Percentiles rank a stretch among this genome's conserved stretches.
Conservation (phyloP, 2,797 vertebrate species). For the Clamator glandarius region DNA sequence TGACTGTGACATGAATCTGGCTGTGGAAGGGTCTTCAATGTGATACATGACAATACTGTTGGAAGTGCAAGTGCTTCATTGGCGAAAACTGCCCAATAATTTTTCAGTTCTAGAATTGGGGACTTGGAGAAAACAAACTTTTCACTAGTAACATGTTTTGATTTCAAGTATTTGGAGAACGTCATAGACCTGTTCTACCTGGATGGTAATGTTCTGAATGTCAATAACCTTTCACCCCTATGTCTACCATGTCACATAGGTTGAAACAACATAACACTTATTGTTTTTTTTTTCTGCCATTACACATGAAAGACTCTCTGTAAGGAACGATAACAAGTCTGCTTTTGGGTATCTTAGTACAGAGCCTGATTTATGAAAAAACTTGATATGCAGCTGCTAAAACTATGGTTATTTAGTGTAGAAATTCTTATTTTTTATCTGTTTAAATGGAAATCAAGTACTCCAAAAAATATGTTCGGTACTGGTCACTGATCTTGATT, state of each 20-base stretch:
- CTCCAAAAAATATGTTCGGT: background rate
- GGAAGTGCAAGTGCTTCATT: background rate
- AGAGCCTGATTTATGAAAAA: background rate
- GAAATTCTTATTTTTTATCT: background rate
- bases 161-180: background rate
- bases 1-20: background rate
- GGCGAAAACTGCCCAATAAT: background rate
- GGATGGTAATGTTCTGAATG: background rate
- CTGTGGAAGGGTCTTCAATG: background rate
- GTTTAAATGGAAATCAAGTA: background rate
- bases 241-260: background rate
- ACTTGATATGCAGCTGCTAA: background rate
- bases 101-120: background rate
- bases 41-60: background rate
- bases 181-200: background rate
- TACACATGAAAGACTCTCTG: background rate
- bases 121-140: background rate
- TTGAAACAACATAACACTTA: background rate
- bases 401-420: background rate
- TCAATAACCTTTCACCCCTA: background rate
- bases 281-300: background rate
- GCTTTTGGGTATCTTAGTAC: background rate
- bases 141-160: background rate
- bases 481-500: background rate
- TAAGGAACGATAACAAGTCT: background rate